A percentile compares a stretch with the other conserved stretches of the same genome.
Conservation (phyloP, 2,113 vertebrate species). For the Labeo rohita region DNA sequence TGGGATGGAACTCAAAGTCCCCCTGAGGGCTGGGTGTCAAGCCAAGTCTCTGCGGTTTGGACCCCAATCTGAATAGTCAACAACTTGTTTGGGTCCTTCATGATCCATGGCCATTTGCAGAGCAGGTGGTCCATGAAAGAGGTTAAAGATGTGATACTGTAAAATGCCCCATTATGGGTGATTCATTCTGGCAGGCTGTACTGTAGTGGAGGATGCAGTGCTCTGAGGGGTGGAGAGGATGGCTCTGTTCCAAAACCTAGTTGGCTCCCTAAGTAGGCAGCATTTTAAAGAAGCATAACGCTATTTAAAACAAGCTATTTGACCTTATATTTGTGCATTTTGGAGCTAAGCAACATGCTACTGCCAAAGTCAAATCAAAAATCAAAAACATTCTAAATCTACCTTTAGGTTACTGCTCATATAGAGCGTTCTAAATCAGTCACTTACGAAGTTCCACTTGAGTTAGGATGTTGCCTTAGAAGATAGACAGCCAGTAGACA, state of each 20-base stretch:
- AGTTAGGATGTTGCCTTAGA: background rate
- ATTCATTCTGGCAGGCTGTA: conserved; percentile 44
- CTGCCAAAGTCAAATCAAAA: background rate
- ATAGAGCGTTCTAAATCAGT: background rate
- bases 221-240: background rate
- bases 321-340: background rate
- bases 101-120: conserved; percentile 50
- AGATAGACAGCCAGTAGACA: background rate
- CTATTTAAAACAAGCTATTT: background rate
- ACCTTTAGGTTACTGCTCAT: background rate
- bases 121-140: conserved; percentile 54
- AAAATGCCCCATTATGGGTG: conserved; percentile 52
- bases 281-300: background rate
- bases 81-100: conserved; percentile 71
- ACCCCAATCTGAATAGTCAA: conserved; percentile 66
- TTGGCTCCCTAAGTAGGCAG: background rate
- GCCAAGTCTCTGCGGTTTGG: conserved; percentile 58
- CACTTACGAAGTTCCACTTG: background rate
- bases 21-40: conserved; percentile 43
- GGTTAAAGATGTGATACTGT: conserved; percentile 59
- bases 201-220: background rate
- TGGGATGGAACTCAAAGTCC: conserved; percentile 51
- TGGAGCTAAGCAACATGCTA: background rate
- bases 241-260: conserved; percentile 1
- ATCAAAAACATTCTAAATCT: background rate